Evolutionary conservation across 2,888 invertebrate species (phyloP), one percentile per base, ranked within the genome.

Genomic region (Panzeria rudis): DNA sequence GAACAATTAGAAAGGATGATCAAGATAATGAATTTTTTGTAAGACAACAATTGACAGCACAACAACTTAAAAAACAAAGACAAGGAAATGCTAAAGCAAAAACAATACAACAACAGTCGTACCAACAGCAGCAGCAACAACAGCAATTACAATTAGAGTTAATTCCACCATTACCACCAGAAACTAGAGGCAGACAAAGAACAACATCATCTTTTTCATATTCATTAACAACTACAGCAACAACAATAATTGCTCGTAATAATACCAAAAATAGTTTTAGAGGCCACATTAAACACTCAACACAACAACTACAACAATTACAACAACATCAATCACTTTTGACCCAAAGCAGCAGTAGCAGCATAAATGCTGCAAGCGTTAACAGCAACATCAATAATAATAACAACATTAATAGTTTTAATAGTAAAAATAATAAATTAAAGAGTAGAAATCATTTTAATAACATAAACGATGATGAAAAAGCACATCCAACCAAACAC

Each of bases 201-300:
- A 84, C 85, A 64, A 17, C 41, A 66, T 32, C 44, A 35, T 47
- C 76, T 32, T 11, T 54, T 44, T 32, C 52, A 20, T 89, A 88
- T 89, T 91, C 89, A 90, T 90, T 90, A 90, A 91, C 90, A 90
- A 89, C 86, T 87, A 13, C 86, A 88, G 5, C 81, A 87, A 32
- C 86, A 84, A 69, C 82, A 85, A 68, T 84, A 86, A 83, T 88
- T 88, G 86, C 84, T 82, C 86, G 80, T 81, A 87, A 87, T 87
- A 81, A 90, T 89, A 91, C 92, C 91, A 91, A 92, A 91, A 91
- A 91, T 91, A 91, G 90, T 88, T 89, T 89, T 89, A 92, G 92
- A 91, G 92, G 92, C 86, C 89, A 89, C 81, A 87, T 89, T 83
- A 92, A 90, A 90, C 90, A 89, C 86, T 89, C 89, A 87, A 72